Evolutionary conservation across 2,797 vertebrate genomes (phyloP), one percentile per base, ranked within the genome.

Genomic region (Hipposideros larvatus): DNA sequence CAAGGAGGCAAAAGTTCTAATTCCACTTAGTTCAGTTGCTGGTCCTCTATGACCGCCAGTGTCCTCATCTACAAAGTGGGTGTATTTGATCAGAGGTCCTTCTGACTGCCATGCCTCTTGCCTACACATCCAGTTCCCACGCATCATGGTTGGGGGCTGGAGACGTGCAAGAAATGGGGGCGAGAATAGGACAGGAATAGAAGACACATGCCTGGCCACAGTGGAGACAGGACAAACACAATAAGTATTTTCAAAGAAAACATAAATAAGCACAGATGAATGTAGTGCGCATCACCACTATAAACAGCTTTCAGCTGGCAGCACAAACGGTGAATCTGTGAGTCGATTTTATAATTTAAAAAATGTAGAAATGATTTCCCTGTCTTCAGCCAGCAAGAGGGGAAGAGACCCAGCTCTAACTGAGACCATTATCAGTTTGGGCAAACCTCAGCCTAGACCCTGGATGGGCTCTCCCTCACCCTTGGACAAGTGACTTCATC

Each of bases 231-330:
- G 97, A 97, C 96, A 96, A 97, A 97, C 97, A 98, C 96, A 97
- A 87, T 97, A 97, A 96, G 97, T 96, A 79, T 94, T 97, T 97
- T 74, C 95, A 91, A 96, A 96, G 94, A 90, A 96, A 97, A 97
- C 85, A 94, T 96, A 97, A 97, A 98, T 96, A 98, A 94, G 97
- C 89, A 85, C 97, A 97, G 97, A 98, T 93, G 97, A 97, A 91
- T 75, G 77, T 31, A n/a, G 95, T 22, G 92, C 89, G 90, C 66
- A 97, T 91, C 95, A 74, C 96, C 86, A 87, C 95, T 51, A 85
- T 71, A 91, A 96, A 96, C 96, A 97, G 97, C 91, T 95, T 96
- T 97, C 97, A 97, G 97, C 97, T 97, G 97, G 97, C 95, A 78
- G 96, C 88, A 66, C 96, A 80, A 93, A 95, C 91, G 85, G 91